Conservation (phyloP, 2,797 vertebrate species). For the Phrynocephalus guinanensis region DNA sequence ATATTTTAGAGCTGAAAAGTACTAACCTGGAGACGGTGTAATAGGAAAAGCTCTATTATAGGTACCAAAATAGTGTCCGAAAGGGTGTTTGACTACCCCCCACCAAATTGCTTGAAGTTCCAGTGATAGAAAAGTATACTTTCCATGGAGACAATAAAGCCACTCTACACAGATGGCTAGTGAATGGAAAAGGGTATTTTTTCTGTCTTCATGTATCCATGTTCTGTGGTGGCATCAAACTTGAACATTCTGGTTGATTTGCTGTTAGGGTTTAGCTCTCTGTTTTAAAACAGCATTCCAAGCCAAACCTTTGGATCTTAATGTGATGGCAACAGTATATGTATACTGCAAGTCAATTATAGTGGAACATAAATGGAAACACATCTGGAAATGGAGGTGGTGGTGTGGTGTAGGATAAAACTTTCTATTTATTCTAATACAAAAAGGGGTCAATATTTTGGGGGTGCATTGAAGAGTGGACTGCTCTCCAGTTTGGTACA, state of each 20-base stretch:
- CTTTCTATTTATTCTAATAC: too few species aligned
- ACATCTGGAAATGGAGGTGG: too few species aligned
- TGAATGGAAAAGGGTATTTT: neutral
- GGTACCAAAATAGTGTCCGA: neutral
- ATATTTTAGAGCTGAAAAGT: neutral
- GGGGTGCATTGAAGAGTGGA: neutral
- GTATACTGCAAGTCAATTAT: neutral
- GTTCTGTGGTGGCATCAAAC: neutral
- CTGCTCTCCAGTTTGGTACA: neutral
- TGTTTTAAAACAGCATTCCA: neutral
- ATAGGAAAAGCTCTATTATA: neutral
- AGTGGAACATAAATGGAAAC: neutral
- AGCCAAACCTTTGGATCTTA: neutral
- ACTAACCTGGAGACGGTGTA: neutral
- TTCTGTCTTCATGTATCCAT: neutral
- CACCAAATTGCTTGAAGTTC: neutral
- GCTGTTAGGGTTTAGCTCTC: neutral
- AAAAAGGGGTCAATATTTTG: neutral
- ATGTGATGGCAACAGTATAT: neutral
- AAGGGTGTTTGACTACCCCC: neutral
- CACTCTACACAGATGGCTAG: neutral
- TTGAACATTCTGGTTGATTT: neutral
- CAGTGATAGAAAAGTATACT: neutral
- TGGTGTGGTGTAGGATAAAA: too few species aligned
- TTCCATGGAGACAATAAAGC: neutral